Evolutionary conservation across 2,888 invertebrate genomes (phyloP), one percentile per base, ranked within the genome.

Genomic region (Dryadula phaetusa): DNA sequence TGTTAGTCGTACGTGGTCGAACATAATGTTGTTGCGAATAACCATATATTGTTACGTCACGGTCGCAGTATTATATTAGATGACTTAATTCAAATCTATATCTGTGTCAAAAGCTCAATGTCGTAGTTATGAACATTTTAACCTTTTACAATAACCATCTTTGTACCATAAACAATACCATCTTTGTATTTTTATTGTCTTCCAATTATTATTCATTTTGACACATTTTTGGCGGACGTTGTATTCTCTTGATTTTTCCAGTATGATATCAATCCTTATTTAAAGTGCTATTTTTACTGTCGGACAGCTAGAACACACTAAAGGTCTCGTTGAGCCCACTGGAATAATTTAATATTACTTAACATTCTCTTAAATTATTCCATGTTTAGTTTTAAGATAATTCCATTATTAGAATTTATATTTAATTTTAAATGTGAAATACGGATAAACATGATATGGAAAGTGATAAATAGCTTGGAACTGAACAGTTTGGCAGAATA

Each of bases 101-200:
- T 80, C 78, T 81, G 84, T 87, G 89, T 90, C 88, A 84, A 86
- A 87, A 85, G 89, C 90, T 90, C 90, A 89, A 90, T 85, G 78
- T 82, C 79, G 81, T 81, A 77, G 75, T 78, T 77, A 77, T 76
- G 18, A 75, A 73, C 66, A 66, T 69, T 66, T 71, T 72, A 65
- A 46, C 69, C 62, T 58, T 69, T 53, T 69, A 69, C 69, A 62
- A 20, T 70, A 62, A 47, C 52, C 34, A 49, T 69, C 52, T 42
- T 62, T 37, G 40, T 53, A 64, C 66, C 47, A 44, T 74, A 73
- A 54, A 54, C 14, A 22, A 54, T 37, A 37, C 12, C 54, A 20
- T 18, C 14, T 14, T 72, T 74, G 73, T 68, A 62, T 54, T 69
- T 77, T 74, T 74, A 67, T 71, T 72, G 83, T 85, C 84, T 84